Conservation (phyloP, 1,140 invertebrate species). For the Berghia stephanieae region DNA sequence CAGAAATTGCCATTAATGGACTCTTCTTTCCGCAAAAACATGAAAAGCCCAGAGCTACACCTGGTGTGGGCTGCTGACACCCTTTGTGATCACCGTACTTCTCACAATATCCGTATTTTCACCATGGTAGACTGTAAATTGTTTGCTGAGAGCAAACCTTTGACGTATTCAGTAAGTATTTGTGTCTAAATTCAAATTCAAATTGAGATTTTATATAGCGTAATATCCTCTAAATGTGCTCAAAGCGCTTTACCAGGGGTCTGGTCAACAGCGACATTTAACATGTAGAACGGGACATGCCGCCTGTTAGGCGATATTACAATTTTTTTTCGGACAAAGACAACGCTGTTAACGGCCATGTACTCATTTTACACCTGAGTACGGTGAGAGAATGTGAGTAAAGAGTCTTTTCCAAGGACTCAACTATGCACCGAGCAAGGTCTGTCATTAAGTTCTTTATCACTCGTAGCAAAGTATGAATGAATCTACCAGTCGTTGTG, state of each 20-base stretch:
- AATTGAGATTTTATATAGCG: too few relatives aligned
- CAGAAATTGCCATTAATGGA: slow-evolving; percentile 45
- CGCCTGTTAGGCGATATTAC: too few relatives aligned
- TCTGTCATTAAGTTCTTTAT: neutral
- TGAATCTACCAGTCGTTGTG: neutral
- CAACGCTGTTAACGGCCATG: too few relatives aligned
- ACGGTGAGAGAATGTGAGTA: too few relatives aligned
- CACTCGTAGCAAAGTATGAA: neutral
- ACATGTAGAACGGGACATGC: too few relatives aligned
- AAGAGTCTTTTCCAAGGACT: too few relatives aligned
- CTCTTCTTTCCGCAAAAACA: slow-evolving; percentile 37
- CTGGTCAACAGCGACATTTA: too few relatives aligned
- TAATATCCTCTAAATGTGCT: too few relatives aligned
- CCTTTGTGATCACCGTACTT: slow-evolving; percentile 20
- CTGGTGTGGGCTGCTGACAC: slow-evolving; percentile 45
- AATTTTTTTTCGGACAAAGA: too few relatives aligned
- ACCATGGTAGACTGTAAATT: slow-evolving; percentile 46
- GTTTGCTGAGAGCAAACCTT: slow-evolving; percentile 37
- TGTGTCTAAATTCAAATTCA: neutral
- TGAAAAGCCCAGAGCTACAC: slow-evolving; percentile 44
- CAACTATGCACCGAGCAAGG: too few relatives aligned
- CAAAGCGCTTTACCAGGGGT: too few relatives aligned
- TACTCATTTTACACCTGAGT: too few relatives aligned
- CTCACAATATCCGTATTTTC: slow-evolving; percentile 51
- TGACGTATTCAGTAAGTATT: slow-evolving; percentile 54